Evolutionary conservation across 2,113 vertebrate genomes (phyloP).

Genomic region (Ursus arctos): DNA sequence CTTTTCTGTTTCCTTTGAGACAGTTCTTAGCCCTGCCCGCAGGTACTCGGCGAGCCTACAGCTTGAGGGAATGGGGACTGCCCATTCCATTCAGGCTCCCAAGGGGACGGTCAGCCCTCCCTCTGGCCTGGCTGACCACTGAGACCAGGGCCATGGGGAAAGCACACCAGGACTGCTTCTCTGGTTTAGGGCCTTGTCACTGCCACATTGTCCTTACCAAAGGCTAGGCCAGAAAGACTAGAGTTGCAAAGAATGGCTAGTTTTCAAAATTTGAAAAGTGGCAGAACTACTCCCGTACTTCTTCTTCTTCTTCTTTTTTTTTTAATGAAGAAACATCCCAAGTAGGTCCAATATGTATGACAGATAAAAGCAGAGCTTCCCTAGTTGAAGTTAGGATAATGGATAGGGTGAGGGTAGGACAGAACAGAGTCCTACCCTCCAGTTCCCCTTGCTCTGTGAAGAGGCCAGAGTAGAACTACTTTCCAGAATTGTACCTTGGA

Average conservation of each 20-base stretch:
- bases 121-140: background rate
- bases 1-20: background rate
- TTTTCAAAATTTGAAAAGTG: background rate
- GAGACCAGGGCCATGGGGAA: background rate
- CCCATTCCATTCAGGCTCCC: background rate
- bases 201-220: background rate
- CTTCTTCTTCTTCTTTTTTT: background rate
- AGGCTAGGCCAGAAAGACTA: background rate
- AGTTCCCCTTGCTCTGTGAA: background rate
- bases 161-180: background rate
- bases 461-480: background rate
- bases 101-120: background rate
- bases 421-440: background rate
- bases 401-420: background rate
- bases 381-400: background rate
- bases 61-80: background rate
- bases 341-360: background rate
- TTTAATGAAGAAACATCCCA: background rate
- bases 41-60: background rate
- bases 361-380: slow-evolving; percentile 7
- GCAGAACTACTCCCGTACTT: background rate
- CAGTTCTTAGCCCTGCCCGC: background rate
- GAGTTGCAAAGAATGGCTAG: background rate
- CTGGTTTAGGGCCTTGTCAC: background rate
- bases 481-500: background rate